A percentile compares a stretch with the other conserved stretches of the same genome.
Conservation (phyloP, 2,797 vertebrate species). For the Acanthornis magna region DNA sequence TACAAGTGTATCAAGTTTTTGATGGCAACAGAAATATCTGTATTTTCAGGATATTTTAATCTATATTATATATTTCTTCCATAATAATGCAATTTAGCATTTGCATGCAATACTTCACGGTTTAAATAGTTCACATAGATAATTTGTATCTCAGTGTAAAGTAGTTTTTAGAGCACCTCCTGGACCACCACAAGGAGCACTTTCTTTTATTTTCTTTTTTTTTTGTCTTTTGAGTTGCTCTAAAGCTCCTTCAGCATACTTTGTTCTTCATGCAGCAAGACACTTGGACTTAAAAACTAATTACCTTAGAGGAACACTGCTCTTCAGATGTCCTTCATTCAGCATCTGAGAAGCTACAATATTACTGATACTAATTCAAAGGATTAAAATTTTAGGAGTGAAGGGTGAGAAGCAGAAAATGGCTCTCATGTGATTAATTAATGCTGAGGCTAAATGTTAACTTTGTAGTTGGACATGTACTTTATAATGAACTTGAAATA, state of each 20-base stretch:
- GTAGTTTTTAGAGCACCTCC: background rate
- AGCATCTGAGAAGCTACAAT: constrained; percentile 43
- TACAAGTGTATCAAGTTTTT: background rate
- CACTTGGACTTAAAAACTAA: constrained; percentile 42
- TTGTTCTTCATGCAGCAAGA: constrained; percentile 33
- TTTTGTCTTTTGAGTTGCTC: background rate
- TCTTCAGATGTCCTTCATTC: constrained; percentile 62
- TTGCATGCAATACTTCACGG: background rate
- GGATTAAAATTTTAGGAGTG: constrained; percentile 63
- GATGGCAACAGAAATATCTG: background rate
- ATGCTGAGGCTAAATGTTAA: constrained; percentile 33
- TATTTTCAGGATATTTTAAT: background rate
- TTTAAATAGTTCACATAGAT: constrained; percentile 16
- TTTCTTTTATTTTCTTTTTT: background rate
- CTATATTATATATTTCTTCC: background rate
- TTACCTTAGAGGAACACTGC: constrained; percentile 28
- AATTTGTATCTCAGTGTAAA: background rate
- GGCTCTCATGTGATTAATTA: constrained; percentile 47
- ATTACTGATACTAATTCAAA: constrained; percentile 44
- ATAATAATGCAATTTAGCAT: background rate
- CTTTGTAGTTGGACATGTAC: background rate
- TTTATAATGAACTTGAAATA: constrained; percentile 17
- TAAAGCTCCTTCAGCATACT: constrained; percentile 8
- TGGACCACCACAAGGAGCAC: background rate
- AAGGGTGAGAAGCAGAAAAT: constrained; percentile 54